Evolutionary conservation across 2,797 vertebrate species (phyloP).

Genomic region (Neomorphus geoffroyi): DNA sequence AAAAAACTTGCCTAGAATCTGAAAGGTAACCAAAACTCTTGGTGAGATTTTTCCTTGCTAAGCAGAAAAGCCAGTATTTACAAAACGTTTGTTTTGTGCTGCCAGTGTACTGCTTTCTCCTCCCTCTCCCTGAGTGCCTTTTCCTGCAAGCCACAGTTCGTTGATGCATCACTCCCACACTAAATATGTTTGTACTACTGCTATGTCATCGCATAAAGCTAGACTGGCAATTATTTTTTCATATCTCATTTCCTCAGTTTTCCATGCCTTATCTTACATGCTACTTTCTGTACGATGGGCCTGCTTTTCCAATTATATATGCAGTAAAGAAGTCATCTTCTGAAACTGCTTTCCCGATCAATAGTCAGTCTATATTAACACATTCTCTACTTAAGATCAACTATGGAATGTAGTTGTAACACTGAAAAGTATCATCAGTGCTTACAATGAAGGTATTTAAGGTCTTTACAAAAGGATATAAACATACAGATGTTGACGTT

Average conservation of each 20-base stretch:
- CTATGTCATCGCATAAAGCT: background rate
- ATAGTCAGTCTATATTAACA: background rate
- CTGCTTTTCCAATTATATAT: background rate
- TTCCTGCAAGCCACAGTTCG: background rate
- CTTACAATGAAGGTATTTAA: background rate
- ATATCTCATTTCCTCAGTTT: background rate
- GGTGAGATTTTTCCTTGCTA: background rate
- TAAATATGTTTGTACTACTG: conserved; percentile 6
- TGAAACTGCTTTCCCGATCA: background rate
- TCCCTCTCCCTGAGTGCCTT: background rate
- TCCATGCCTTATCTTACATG: background rate
- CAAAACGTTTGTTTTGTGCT: background rate
- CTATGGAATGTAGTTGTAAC: background rate
- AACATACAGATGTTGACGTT: background rate
- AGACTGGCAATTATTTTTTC: background rate
- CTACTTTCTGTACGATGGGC: background rate
- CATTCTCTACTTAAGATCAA: background rate
- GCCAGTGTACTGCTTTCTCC: background rate
- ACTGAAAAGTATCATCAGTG: background rate
- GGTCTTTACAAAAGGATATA: background rate
- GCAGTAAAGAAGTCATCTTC: background rate
- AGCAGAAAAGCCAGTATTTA: background rate
- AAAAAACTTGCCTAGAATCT: background rate
- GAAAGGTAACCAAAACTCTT: background rate
- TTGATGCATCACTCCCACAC: background rate